Conservation (phyloP, 2,888 invertebrate genomes). For the Aspidiotus destructor region DNA sequence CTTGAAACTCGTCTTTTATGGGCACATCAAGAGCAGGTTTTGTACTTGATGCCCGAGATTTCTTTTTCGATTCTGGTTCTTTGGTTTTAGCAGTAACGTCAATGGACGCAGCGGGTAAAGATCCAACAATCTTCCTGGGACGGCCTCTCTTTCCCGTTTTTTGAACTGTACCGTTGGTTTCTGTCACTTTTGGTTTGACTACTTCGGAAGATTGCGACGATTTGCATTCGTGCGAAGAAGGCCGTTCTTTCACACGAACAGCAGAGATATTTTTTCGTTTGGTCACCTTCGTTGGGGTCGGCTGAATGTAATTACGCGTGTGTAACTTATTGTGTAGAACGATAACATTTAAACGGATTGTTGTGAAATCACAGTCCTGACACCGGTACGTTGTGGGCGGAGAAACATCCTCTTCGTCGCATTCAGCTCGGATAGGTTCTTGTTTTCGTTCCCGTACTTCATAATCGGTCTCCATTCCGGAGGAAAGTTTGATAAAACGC, state of each 20-base stretch:
- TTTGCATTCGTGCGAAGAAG: conserved; percentile 5
- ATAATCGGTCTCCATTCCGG: conserved; percentile 41
- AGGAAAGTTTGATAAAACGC: conserved; percentile 17
- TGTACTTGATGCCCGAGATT: conserved; percentile 34
- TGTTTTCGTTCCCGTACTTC: conserved; percentile 42
- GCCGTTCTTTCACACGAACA: conserved; percentile 13
- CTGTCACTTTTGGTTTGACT: conserved; percentile 7
- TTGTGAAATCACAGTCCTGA: conserved; percentile 55
- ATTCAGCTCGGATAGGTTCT: conserved; percentile 24
- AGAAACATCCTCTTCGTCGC: conserved; percentile 35
- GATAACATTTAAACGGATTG: conserved; percentile 61
- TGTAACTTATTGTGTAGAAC: conserved; percentile 50
- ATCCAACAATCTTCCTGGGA: not conserved
- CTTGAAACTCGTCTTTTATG: conserved; percentile 20
- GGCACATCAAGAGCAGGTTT: not conserved
- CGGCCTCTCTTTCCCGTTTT: not conserved
- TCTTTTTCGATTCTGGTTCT: conserved; percentile 45
- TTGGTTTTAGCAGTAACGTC: conserved; percentile 33
- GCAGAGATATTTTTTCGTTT: conserved; percentile 30
- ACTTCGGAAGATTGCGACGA: not conserved
- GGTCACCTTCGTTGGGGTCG: conserved; percentile 1
- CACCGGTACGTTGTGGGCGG: conserved; percentile 49
- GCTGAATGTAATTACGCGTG: conserved; percentile 33
- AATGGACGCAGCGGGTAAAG: not conserved
- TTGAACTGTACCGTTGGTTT: conserved; percentile 11